Evolutionary conservation across 2,113 vertebrate species (phyloP).

Genomic region (Silurus asotus): DNA sequence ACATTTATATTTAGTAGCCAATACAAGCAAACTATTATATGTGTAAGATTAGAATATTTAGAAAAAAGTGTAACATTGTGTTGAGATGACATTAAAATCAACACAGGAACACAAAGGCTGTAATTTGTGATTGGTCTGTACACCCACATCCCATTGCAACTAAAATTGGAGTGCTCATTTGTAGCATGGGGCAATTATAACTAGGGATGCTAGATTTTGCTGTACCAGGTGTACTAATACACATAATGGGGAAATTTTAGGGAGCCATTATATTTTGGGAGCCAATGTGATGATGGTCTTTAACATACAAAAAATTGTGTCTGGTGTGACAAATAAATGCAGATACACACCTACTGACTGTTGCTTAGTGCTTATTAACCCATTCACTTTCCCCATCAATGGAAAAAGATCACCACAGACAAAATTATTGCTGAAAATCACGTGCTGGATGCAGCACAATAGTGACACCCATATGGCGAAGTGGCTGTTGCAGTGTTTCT

Average conservation of each 20-base stretch:
- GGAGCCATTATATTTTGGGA: conserved; percentile 12
- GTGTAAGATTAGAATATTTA: neutral
- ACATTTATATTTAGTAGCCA: neutral
- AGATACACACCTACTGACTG: neutral
- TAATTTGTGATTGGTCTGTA: neutral
- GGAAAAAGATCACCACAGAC: neutral
- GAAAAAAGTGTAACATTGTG: neutral
- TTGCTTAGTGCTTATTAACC: neutral
- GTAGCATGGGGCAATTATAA: conserved; percentile 1
- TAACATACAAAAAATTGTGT: neutral
- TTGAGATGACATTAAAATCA: neutral
- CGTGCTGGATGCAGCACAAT: neutral
- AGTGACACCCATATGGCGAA: neutral
- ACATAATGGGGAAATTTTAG: conserved; percentile 25
- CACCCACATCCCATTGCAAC: neutral
- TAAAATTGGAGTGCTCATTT: neutral
- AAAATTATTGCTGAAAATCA: neutral
- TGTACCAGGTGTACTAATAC: conserved; percentile 13
- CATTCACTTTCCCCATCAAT: neutral
- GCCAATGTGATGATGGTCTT: conserved; percentile 16
- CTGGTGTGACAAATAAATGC: neutral
- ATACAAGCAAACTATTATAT: neutral
- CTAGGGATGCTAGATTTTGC: neutral
- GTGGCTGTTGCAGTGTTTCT: neutral
- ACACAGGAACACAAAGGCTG: neutral